phyloP scores from a whole-genome alignment of 1,140 invertebrate genomes.

The Diuraphis noxia region DNA sequence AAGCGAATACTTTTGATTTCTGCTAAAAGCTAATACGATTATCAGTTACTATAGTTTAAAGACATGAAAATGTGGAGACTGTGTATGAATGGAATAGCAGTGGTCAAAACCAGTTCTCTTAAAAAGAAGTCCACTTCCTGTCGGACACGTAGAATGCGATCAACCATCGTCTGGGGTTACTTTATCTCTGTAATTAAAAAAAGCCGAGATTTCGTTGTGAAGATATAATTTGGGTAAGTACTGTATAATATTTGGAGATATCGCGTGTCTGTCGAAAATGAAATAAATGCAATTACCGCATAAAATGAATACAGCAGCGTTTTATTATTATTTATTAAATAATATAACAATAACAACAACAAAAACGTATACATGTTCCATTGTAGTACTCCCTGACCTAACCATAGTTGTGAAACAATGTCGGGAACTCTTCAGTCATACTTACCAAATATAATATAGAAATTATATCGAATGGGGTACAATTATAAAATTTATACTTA shows the following conservation, averaged over 20 bases:
- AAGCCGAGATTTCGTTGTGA: constrained; percentile 22
- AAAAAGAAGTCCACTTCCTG: not conserved
- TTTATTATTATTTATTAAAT: constrained; percentile 26
- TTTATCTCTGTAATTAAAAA: constrained; percentile 9
- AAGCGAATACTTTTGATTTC: constrained; percentile 1
- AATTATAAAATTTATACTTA: constrained; percentile 25
- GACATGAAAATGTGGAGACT: not conserved
- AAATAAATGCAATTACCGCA: constrained; percentile 7
- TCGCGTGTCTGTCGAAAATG: not conserved
- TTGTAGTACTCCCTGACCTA: not conserved
- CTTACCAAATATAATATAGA: constrained; percentile 31
- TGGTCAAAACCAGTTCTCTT: constrained; percentile 22
- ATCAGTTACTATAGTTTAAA: not conserved
- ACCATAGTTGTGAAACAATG: constrained; percentile 18
- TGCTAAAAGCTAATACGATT: not conserved
- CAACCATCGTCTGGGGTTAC: not conserved
- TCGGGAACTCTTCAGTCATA: constrained; percentile 5
- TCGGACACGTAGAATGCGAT: not conserved
- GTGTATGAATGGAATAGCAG: not conserved
- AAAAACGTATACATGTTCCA: not conserved
- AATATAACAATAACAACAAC: not conserved
- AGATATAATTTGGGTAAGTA: not conserved
- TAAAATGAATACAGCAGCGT: constrained; percentile 10
- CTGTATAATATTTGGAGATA: constrained; percentile 9
- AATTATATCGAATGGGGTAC: constrained; percentile 3